Percentiles rank a stretch among this genome's conserved stretches.
phyloP scores from a whole-genome alignment of 2,797 vertebrate species.

The Propithecus deckenii region DNA sequence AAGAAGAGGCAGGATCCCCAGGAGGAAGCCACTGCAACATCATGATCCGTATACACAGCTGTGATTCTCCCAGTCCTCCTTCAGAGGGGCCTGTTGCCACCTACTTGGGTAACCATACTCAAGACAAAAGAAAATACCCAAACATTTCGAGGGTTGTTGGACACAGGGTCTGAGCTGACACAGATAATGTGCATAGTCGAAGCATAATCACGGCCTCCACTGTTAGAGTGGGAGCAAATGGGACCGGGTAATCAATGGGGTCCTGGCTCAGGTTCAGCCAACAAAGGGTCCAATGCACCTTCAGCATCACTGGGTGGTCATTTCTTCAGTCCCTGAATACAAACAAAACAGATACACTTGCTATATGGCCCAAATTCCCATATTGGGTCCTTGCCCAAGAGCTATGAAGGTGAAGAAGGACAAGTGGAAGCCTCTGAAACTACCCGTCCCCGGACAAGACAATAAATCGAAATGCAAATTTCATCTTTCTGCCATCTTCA shows the following conservation, averaged over 20 bases:
- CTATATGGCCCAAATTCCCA: neutral
- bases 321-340: neutral
- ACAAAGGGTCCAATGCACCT: neutral
- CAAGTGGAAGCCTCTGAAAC: neutral
- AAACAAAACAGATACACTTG: neutral
- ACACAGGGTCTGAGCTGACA: neutral
- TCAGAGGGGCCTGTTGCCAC: neutral
- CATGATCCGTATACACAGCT: accelerated
- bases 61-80: neutral
- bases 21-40: neutral
- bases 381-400: neutral
- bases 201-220: neutral
- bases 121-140: neutral
- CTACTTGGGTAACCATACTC: neutral
- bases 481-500: neutral
- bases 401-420: neutral
- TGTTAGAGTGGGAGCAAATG: neutral
- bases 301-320: neutral
- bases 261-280: neutral
- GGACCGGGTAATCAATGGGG: neutral
- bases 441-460: accelerated
- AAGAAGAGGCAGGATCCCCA: neutral
- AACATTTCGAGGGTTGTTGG: neutral
- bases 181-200: neutral
- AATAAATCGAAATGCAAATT: neutral